Evolutionary conservation across 2,113 vertebrate species (phyloP).

Genomic region (Esox niger): DNA sequence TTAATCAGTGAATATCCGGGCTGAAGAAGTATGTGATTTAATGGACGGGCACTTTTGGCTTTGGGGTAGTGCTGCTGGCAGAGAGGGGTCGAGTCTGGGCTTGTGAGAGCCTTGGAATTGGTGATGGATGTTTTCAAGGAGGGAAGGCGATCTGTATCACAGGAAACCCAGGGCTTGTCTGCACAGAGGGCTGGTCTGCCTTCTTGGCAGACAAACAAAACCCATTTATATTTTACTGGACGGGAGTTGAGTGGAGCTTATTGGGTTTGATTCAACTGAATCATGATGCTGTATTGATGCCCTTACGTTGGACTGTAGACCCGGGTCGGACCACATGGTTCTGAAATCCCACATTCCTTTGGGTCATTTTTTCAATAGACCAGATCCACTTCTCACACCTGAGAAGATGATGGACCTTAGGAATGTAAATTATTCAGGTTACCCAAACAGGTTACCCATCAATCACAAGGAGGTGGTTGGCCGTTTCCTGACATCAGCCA

Average conservation of each 20-base stretch:
- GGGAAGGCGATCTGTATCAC: conserved; percentile 13
- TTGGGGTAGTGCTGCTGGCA: neutral
- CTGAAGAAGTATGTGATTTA: neutral
- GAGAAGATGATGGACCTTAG: too few relatives aligned
- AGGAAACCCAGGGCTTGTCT: conserved; percentile 10
- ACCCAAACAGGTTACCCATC: too few relatives aligned
- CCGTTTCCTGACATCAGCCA: too few relatives aligned
- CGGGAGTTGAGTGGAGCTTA: neutral
- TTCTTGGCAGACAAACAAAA: neutral
- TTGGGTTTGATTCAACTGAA: neutral
- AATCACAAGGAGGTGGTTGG: too few relatives aligned
- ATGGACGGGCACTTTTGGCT: neutral
- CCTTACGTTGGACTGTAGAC: too few relatives aligned
- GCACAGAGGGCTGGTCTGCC: too few relatives aligned
- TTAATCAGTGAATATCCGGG: neutral
- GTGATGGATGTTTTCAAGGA: neutral
- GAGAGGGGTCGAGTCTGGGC: neutral
- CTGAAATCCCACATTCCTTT: too few relatives aligned
- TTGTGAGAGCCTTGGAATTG: neutral
- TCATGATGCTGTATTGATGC: too few relatives aligned
- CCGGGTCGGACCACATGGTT: neutral
- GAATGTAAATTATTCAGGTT: too few relatives aligned
- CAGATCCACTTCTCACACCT: too few relatives aligned
- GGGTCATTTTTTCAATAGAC: too few relatives aligned
- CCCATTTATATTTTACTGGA: neutral